Percentiles rank a stretch among this genome's conserved stretches.
Evolutionary conservation across 2,797 vertebrate species (phyloP).

Genomic region (Mormyrops attenuatus): DNA sequence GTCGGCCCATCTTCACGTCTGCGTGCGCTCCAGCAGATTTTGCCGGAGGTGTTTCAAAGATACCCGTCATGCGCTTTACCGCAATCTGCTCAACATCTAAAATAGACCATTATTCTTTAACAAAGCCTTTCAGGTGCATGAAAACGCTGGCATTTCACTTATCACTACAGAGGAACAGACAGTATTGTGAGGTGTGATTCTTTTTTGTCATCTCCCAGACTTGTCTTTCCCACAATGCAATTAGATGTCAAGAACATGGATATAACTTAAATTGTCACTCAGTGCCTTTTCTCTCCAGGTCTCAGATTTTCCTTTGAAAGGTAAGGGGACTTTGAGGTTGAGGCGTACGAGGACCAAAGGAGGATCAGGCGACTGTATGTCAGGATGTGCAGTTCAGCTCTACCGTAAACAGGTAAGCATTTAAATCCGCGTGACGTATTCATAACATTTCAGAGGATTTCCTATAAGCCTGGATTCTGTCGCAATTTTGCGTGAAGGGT

Average conservation of each 20-base stretch:
- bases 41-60: background rate
- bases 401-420: background rate
- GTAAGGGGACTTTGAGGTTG: background rate
- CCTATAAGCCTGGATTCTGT: background rate
- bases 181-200: background rate
- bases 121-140: constrained; percentile 10
- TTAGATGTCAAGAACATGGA: constrained; percentile 7
- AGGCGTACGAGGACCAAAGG: background rate
- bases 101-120: constrained; percentile 12
- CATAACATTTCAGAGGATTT: background rate
- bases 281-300: background rate
- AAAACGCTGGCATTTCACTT: background rate
- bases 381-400: background rate
- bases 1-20: background rate
- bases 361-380: background rate
- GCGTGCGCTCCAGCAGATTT: background rate
- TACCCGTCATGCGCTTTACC: background rate
- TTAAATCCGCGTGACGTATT: background rate
- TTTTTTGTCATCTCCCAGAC: background rate
- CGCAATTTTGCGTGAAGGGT: background rate
- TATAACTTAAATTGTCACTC: background rate
- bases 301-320: background rate
- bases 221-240: constrained; percentile 7
- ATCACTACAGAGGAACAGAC: background rate
- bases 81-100: constrained; percentile 3